Percentiles rank a stretch among this genome's conserved stretches.
Evolutionary conservation across 2,888 invertebrate species (phyloP).

Genomic region (Spialia ferax): DNA sequence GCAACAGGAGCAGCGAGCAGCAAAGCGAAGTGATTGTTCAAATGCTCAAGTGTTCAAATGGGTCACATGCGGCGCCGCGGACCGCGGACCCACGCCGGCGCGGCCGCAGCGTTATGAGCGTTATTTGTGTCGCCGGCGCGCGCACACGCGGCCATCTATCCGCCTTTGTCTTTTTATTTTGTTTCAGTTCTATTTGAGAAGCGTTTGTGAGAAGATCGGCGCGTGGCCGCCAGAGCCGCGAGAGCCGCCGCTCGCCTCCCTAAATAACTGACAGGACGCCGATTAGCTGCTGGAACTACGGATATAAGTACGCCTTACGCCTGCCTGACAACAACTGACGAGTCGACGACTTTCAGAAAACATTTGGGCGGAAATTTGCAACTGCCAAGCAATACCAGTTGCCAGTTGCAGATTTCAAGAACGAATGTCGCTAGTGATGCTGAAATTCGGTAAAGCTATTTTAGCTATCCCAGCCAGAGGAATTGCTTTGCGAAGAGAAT

Average conservation of each 20-base stretch:
- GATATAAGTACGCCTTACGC: too few species aligned
- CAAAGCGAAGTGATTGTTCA: neutral
- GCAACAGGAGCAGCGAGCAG: too few species aligned
- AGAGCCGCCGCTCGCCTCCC: slow-evolving; percentile 22
- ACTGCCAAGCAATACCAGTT: too few species aligned
- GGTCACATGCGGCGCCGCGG: slow-evolving; percentile 19
- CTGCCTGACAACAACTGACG: too few species aligned
- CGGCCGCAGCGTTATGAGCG: slow-evolving; percentile 46
- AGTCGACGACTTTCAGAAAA: too few species aligned
- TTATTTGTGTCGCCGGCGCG: slow-evolving; percentile 43
- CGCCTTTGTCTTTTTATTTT: slow-evolving; percentile 45
- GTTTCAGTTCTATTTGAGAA: slow-evolving; percentile 44
- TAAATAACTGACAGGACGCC: slow-evolving; percentile 19
- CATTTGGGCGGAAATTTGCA: too few species aligned
- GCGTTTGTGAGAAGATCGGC: slow-evolving; percentile 33
- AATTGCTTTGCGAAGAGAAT: too few species aligned
- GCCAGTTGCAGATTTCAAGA: too few species aligned
- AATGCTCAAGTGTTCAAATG: slow-evolving; percentile 26
- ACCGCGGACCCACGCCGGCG: slow-evolving; percentile 16
- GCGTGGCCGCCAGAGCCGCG: slow-evolving; percentile 28
- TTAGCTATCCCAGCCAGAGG: too few species aligned
- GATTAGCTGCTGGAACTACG: neutral
- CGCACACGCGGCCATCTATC: slow-evolving; percentile 19
- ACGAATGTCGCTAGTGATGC: too few species aligned
- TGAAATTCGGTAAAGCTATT: too few species aligned